Base-by-base conservation (phyloP, 2,797 vertebrate species). In the Sphaeramia orbicularis region DNA sequence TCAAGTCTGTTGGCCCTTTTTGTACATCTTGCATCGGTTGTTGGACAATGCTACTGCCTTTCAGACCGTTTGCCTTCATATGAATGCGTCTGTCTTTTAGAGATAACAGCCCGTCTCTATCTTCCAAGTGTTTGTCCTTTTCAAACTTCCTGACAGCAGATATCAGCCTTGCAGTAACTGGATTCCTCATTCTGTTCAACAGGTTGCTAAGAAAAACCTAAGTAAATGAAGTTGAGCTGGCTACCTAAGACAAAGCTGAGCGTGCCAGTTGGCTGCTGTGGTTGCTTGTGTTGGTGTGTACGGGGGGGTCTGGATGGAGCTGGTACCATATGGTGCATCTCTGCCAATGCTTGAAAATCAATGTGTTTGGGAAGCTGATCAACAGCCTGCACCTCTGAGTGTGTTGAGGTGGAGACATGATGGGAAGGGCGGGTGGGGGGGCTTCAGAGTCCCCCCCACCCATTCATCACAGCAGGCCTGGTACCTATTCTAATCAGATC, bases 401-500 rank as follows among this genome's bases (percentile, higher is more conserved):
- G 73, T 65, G 81, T 69, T 77, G 68, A 69, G 60, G n/a, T 60
- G 68, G 71, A 32, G 11, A 41, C 24, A 30, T 30, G 27, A 30
- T 30, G 40, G 65, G 71, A n/a, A 42, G 64, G 4, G 18, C 48
- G 15, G 49, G 51, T 45, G 7, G 13, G 6, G 18, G 59, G 42
- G 30, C 16, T 4, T 69, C 19, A 35, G 41, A 60, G 66, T 55
- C 24, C 57, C 42, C 68, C 76, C 55, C 82, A 66, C 74, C 50
- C 85, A 92, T 90, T 75, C 86, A 92, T 93, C 91, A 92, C 30
- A 66, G 67, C 52, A 58, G 65, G 84, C 63, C 75, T 13, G n/a
- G 56, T 80, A 82, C 89, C 92, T 86, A 79, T 68, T 90, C 85
- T 93, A 92, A 94, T 94, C 91, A 91, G 80, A 92, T 92, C 88